Conservation (phyloP, 2,888 invertebrate genomes). For the Rhogogaster chlorosoma region DNA sequence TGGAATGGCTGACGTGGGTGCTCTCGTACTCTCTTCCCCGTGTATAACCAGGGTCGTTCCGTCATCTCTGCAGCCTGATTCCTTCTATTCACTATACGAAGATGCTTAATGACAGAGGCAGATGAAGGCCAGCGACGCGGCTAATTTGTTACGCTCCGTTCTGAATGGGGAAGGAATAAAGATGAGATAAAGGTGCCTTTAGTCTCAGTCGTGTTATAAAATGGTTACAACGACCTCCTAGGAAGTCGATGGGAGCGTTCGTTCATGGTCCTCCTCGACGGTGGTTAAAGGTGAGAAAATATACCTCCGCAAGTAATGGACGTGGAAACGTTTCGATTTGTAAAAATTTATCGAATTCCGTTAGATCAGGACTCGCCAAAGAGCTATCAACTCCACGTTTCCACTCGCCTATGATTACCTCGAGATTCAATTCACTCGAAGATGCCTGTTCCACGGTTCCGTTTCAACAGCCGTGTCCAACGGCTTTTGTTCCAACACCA, state of each 20-base stretch:
- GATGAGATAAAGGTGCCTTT: conserved; percentile 40
- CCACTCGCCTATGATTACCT: conserved; percentile 4
- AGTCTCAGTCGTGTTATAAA: conserved; percentile 46
- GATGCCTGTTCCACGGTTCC: not conserved
- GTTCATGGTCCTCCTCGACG: not conserved
- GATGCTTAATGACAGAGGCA: conserved; percentile 48
- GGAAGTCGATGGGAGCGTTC: conserved; percentile 12
- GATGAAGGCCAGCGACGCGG: conserved; percentile 48
- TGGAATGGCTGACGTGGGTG: conserved; percentile 41
- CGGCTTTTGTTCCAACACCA: not conserved
- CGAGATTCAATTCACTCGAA: conserved; percentile 17
- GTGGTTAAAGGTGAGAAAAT: conserved; percentile 35
- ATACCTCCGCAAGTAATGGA: not conserved
- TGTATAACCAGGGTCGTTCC: conserved; percentile 42
- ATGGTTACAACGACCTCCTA: conserved; percentile 48
- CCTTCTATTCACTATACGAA: conserved; percentile 46
- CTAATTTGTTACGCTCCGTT: conserved; percentile 51
- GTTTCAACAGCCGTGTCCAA: conserved; percentile 7
- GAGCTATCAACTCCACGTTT: not conserved
- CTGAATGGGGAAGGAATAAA: conserved; percentile 47
- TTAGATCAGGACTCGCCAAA: conserved; percentile 11
- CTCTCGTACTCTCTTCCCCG: conserved; percentile 5
- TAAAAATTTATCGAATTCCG: conserved; percentile 12
- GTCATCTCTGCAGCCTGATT: conserved; percentile 48
- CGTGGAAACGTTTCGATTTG: conserved; percentile 14